These are phyloP conservation scores for Nyctalus aviator DNA, from an alignment of 2,797 vertebrate genomes.

Conservation along the genomic window DNA sequence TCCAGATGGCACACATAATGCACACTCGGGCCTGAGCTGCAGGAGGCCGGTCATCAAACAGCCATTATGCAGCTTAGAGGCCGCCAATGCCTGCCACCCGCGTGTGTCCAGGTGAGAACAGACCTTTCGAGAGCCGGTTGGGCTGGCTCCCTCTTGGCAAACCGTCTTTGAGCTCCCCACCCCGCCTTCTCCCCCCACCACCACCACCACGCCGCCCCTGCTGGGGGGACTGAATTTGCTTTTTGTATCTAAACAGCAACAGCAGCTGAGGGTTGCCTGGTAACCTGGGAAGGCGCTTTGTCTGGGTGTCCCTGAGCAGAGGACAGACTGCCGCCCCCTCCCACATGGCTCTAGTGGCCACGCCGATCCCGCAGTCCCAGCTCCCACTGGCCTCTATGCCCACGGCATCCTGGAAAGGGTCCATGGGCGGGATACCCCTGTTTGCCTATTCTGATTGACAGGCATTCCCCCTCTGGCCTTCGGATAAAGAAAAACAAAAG, in stretches of 20 bases:
- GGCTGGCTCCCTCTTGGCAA: not conserved
- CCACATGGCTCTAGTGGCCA: not conserved
- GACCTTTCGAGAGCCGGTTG: not conserved
- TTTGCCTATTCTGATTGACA: not conserved
- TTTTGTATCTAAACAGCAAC: not conserved
- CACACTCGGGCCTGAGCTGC: not conserved
- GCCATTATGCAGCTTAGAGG: not conserved
- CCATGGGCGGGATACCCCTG: too few relatives aligned
- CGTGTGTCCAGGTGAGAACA: slow-evolving; percentile 29
- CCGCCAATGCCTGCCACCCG: not conserved
- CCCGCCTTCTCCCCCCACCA: too few relatives aligned
- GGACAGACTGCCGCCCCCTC: not conserved
- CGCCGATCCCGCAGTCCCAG: not conserved
- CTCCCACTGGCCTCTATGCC: not conserved
- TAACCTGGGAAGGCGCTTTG: slow-evolving; percentile 32
- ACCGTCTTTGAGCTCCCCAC: not conserved
- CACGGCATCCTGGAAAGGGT: not conserved
- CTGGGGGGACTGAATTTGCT: not conserved
- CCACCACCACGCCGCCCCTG: too few relatives aligned
- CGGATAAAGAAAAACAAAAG: not conserved
- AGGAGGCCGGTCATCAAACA: not conserved
- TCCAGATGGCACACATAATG: slow-evolving; percentile 64
- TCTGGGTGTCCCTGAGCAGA: not conserved
- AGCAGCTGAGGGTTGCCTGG: not conserved
- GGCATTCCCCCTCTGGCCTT: not conserved